Base-by-base conservation (phyloP, 2,797 vertebrate genomes). In the Nannoperca obscura region DNA sequence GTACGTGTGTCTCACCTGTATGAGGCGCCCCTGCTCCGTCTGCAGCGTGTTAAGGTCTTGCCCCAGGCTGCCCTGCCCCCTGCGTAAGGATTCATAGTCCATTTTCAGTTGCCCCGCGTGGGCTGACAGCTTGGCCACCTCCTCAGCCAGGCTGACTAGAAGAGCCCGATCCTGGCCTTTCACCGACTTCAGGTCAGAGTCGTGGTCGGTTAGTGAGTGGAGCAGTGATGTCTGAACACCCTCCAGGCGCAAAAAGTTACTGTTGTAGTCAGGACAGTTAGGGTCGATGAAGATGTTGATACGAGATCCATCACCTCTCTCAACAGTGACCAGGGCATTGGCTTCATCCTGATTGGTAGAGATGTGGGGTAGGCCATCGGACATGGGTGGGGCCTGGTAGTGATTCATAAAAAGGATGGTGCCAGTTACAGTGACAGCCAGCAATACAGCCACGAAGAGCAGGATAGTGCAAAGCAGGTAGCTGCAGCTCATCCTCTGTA, bases 271-370 rank as follows among this genome's bases (percentile, higher is more conserved):
- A 0, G 97, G 98, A 89, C 98, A 99, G 92, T 99, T 98, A 24
- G 98, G 98, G 90, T 99, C 98, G 0, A 99, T 97, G 94, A 98
- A 97, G 94, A 99, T 97, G 94, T 97, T 99, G 93, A 99, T 97
- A 81, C 95, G 97, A 0, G 98, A 98, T 85, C 97, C 96, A 64
- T 99, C 98, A 0, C 96, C 96, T 52, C 96, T 94, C 90, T 99
- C 97, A 0, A 99, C 97, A 4, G 97, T 99, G 74, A 99, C 98
- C 95, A 99, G 91, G 0, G 98, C 98, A 4, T 98, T 98, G 79
- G 96, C 94, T 30, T 98, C 97, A 0, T 98, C 97, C 1, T 97
- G 96, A 81, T 98, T 98, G 67, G 97, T 98, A 83, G 96, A 98
- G 93, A 99, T 97, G 63, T 98, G 88, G 0, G 98, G 98, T 0